A percentile compares a stretch with the other conserved stretches of the same genome.
These are phyloP conservation scores for Miltochrista miniata DNA, from an alignment of 2,888 invertebrate genomes.

Conservation along the genomic window DNA sequence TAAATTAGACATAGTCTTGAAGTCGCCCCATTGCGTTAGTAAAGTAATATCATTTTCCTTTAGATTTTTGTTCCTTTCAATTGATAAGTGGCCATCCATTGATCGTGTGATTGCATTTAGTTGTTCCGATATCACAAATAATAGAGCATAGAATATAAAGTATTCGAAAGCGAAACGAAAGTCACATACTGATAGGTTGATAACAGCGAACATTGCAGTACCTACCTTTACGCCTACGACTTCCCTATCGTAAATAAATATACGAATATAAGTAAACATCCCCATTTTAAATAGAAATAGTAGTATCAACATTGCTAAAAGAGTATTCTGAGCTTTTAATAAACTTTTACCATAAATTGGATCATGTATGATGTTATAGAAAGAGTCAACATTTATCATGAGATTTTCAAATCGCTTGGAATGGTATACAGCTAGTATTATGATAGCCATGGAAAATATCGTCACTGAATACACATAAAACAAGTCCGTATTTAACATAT, in stretches of 20 bases:
- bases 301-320: background rate
- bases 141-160: conserved; percentile 28
- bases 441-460: conserved; percentile 14
- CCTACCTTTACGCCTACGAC: background rate
- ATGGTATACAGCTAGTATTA: conserved; percentile 4
- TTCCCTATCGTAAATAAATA: background rate
- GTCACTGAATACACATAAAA: conserved; percentile 10
- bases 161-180: conserved; percentile 40
- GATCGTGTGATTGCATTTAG: conserved; percentile 34
- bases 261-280: background rate
- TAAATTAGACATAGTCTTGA: conserved; percentile 26
- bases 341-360: conserved; percentile 8
- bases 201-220: background rate
- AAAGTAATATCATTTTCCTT: background rate
- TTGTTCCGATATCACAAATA: conserved; percentile 42
- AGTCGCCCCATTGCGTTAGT: background rate
- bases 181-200: conserved; percentile 25
- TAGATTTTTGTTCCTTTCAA: background rate
- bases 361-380: conserved; percentile 15
- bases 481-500: background rate
- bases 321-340: conserved; percentile 13
- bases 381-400: conserved; percentile 22
- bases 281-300: conserved; percentile 2
- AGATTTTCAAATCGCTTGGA: conserved; percentile 17
- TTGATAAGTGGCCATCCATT: conserved; percentile 20